These are phyloP conservation scores for Brachionus rotundiformis DNA, from an alignment of 1,140 invertebrate genomes.

Conservation along the genomic window DNA sequence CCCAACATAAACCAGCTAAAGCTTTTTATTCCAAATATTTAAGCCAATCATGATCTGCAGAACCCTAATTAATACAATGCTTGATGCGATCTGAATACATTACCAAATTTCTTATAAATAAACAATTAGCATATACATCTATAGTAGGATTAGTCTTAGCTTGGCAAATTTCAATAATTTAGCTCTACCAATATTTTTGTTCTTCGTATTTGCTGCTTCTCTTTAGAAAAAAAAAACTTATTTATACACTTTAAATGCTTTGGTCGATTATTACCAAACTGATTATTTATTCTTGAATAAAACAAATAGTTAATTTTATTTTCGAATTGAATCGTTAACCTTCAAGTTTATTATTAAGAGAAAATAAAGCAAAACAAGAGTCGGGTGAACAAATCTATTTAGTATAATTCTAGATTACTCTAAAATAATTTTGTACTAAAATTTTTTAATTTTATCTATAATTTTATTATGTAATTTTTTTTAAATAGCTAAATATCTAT, in stretches of 20 bases:
- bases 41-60: conserved; percentile 11
- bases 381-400: neutral
- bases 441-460: neutral
- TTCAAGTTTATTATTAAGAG: conserved; percentile 4
- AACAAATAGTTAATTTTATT: conserved; percentile 44
- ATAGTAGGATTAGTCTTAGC: neutral
- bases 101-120: neutral
- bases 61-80: conserved; percentile 2
- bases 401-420: neutral
- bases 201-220: neutral
- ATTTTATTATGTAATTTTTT: neutral
- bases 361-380: neutral
- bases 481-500: too few species aligned
- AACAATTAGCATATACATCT: neutral
- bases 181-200: neutral
- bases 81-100: conserved; percentile 7
- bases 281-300: conserved; percentile 34
- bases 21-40: neutral
- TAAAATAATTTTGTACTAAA: neutral
- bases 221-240: conserved; percentile 32
- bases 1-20: neutral
- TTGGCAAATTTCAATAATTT: conserved; percentile 29
- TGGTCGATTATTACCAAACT: neutral
- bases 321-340: conserved; percentile 40
- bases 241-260: conserved; percentile 20